These are phyloP conservation scores for Amniataba percoides DNA, from an alignment of 2,797 vertebrate species.

Conservation along the genomic window DNA sequence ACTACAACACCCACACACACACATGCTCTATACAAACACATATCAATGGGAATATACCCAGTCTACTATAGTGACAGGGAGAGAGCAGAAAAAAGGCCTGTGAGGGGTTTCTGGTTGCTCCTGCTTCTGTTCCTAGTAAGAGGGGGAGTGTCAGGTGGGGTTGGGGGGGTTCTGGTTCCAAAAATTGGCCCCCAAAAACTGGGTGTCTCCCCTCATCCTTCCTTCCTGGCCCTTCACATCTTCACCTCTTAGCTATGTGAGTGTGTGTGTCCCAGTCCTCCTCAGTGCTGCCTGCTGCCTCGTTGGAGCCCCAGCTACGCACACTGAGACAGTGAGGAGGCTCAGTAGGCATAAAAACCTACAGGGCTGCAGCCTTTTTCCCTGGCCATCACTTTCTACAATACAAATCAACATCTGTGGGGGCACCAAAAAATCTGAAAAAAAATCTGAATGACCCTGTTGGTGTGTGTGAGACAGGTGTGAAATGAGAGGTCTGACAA, in stretches of 20 bases:
- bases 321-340: constrained; percentile 78
- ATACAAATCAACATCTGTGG: constrained; percentile 85
- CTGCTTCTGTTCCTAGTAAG: constrained; percentile 73
- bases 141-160: constrained; percentile 36
- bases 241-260: constrained; percentile 75
- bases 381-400: constrained; percentile 89
- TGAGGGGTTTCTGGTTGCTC: constrained; percentile 73
- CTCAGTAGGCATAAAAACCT: constrained; percentile 85
- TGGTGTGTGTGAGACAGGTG: constrained; percentile 62
- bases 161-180: constrained; percentile 58
- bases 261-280: constrained; percentile 72
- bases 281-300: constrained; percentile 80
- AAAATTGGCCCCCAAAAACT: constrained; percentile 73
- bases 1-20: constrained; percentile 49
- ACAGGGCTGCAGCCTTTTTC: constrained; percentile 87
- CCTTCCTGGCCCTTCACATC: constrained; percentile 65
- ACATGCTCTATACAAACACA: constrained; percentile 64
- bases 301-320: constrained; percentile 83
- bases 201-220: constrained; percentile 70
- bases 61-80: constrained; percentile 68
- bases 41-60: constrained; percentile 72
- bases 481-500: constrained; percentile 70
- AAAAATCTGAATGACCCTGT: constrained; percentile 75
- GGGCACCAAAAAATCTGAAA: constrained; percentile 82
- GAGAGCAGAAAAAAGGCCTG: constrained; percentile 72